These are phyloP conservation scores for Lethocerus indicus DNA, from an alignment of 1,140 invertebrate species.

Conservation along the genomic window DNA sequence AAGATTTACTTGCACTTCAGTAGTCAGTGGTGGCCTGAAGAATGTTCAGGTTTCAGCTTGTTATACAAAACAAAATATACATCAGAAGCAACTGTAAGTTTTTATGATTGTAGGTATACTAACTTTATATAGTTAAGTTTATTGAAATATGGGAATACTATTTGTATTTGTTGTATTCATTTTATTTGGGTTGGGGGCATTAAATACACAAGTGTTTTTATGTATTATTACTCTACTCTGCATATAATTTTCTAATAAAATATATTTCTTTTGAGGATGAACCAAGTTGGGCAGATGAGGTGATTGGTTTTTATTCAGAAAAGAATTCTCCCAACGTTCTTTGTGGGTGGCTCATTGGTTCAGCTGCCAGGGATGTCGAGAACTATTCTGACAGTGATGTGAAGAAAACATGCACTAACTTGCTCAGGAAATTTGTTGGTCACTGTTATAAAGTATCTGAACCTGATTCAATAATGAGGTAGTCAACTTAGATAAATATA, in stretches of 20 bases:
- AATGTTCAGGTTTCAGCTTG: conserved; percentile 25
- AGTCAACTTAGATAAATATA: not conserved
- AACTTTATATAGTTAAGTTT: not conserved
- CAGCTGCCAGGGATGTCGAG: conserved; percentile 33
- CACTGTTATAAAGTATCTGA: conserved; percentile 17
- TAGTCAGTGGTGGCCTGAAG: conserved; percentile 39
- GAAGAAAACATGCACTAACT: conserved; percentile 25
- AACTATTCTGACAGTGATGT: conserved; percentile 29
- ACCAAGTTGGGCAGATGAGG: conserved; percentile 35
- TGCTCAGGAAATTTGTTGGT: conserved; percentile 28
- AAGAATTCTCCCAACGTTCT: conserved; percentile 46
- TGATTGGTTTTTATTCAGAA: conserved; percentile 46
- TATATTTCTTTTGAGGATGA: conserved; percentile 7
- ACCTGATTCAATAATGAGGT: conserved; percentile 16
- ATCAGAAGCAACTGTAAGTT: not conserved
- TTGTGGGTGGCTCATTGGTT: conserved; percentile 40
- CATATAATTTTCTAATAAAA: not conserved
- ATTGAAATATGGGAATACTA: not conserved
- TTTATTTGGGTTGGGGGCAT: not conserved
- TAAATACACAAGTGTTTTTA: not conserved
- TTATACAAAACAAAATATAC: not conserved
- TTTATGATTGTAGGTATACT: not conserved
- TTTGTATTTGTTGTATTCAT: not conserved
- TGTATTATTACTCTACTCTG: not conserved
- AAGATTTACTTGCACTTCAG: conserved; percentile 59